Conservation (phyloP, 2,888 invertebrate species). For the Oligia latruncula region DNA sequence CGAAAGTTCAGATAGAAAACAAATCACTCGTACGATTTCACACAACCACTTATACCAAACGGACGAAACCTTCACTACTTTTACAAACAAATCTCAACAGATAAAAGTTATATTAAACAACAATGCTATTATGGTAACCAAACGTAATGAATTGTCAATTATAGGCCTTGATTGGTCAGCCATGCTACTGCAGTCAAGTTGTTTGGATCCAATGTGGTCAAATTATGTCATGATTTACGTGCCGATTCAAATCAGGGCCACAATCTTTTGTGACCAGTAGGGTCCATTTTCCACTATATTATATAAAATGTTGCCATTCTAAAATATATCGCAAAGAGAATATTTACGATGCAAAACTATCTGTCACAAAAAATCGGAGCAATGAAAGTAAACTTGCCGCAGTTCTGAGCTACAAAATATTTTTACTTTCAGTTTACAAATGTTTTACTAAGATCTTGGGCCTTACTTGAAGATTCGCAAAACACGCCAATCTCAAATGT, state of each 20-base stretch:
- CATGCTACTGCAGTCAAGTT: conserved; percentile 29
- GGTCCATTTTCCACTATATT: conserved; percentile 28
- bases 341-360: conserved; percentile 39
- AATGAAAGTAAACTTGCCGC: conserved; percentile 63
- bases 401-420: conserved; percentile 47
- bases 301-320: conserved; percentile 27
- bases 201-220: conserved; percentile 51
- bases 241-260: conserved; percentile 50
- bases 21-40: conserved; percentile 55
- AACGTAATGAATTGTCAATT: conserved; percentile 32
- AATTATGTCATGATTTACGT: conserved; percentile 60
- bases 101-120: conserved; percentile 7
- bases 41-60: conserved; percentile 18
- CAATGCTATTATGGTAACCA: conserved; percentile 10
- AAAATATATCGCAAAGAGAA: conserved; percentile 17
- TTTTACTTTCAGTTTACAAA: conserved; percentile 58
- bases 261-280: conserved; percentile 44
- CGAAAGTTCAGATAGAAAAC: conserved; percentile 60
- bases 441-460: conserved; percentile 23
- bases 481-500: conserved; percentile 37
- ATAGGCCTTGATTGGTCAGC: conserved; percentile 28
- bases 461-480: conserved; percentile 26
- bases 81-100: neutral
- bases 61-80: conserved; percentile 11
- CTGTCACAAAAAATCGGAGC: conserved; percentile 49